Evolutionary conservation across 2,113 vertebrate species (phyloP).

Genomic region (Toxotes chatareus): DNA sequence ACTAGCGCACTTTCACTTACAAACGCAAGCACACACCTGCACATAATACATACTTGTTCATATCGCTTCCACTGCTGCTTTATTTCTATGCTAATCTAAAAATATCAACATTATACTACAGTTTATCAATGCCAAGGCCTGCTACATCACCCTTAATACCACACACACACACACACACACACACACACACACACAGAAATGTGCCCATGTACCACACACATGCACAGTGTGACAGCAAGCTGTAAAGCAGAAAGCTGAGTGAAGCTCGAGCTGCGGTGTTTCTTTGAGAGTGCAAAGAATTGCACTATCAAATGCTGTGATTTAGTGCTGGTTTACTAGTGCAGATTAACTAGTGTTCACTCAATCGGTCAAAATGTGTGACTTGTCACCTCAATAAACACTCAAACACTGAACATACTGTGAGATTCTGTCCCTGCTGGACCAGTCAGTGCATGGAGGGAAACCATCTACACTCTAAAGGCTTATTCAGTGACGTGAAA

Average conservation of each 20-base stretch:
- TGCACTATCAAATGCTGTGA: slow-evolving; percentile 42
- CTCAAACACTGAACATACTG: slow-evolving; percentile 35
- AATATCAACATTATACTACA: slow-evolving; percentile 4
- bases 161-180: slow-evolving; percentile 20
- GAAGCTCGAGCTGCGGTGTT: slow-evolving; percentile 61
- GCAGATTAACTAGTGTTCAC: slow-evolving; percentile 31
- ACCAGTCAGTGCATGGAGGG: slow-evolving; percentile 26
- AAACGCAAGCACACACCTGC: slow-evolving; percentile 23
- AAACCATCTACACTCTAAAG: slow-evolving; percentile 27
- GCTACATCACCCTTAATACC: background rate
- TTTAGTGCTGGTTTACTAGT: slow-evolving; percentile 41
- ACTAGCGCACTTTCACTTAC: slow-evolving; percentile 22
- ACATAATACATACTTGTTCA: slow-evolving; percentile 24
- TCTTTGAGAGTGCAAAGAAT: slow-evolving; percentile 32
- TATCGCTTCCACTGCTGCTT: background rate
- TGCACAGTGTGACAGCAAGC: slow-evolving; percentile 72
- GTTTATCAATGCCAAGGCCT: background rate
- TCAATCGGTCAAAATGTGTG: background rate
- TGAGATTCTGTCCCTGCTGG: slow-evolving; percentile 33
- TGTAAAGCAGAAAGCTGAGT: slow-evolving; percentile 62
- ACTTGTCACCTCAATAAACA: slow-evolving; percentile 33
- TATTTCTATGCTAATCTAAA: background rate
- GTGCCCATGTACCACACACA: slow-evolving; percentile 63
- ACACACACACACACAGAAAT: slow-evolving; percentile 41
- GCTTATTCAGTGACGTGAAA: slow-evolving; percentile 60